These are phyloP conservation scores for Eumerus sabulonum DNA, from an alignment of 2,888 invertebrate species.

Conservation along the genomic window DNA sequence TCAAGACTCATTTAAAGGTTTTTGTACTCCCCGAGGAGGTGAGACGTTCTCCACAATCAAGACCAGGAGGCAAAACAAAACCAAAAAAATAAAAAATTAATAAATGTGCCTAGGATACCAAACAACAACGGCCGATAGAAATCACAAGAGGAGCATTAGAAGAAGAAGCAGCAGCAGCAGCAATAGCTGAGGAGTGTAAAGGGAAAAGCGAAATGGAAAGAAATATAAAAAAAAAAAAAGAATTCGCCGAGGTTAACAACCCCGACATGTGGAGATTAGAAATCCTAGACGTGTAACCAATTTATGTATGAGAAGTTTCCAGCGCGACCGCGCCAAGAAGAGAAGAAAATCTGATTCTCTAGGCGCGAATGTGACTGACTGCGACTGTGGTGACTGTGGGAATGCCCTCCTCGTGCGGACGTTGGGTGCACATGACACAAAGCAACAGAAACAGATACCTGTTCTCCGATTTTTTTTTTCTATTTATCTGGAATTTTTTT, in stretches of 20 bases:
- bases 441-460: constrained; percentile 46
- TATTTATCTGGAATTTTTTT: not conserved
- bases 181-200: too few relatives aligned
- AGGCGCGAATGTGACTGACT: constrained; percentile 28
- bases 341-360: constrained; percentile 31
- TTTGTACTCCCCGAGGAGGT: constrained; percentile 31
- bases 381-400: constrained; percentile 35
- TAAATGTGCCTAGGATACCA: constrained; percentile 53
- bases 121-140: not conserved
- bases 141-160: too few relatives aligned
- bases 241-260: constrained; percentile 54
- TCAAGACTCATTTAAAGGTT: constrained; percentile 43
- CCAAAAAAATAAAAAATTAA: constrained; percentile 3
- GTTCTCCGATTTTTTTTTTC: constrained; percentile 1
- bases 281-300: constrained; percentile 66
- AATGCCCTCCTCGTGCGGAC: constrained; percentile 48
- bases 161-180: too few relatives aligned
- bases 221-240: constrained; percentile 34
- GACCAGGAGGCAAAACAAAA: not conserved
- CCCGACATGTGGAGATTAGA: constrained; percentile 55
- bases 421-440: constrained; percentile 12
- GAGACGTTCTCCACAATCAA: not conserved
- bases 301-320: constrained; percentile 49
- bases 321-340: constrained; percentile 25
- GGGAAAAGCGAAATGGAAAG: constrained; percentile 2